Evolutionary conservation across 64 coral and sea anemone genomes (phyloP).

Genomic region (Stichodactyla helianthus): DNA sequence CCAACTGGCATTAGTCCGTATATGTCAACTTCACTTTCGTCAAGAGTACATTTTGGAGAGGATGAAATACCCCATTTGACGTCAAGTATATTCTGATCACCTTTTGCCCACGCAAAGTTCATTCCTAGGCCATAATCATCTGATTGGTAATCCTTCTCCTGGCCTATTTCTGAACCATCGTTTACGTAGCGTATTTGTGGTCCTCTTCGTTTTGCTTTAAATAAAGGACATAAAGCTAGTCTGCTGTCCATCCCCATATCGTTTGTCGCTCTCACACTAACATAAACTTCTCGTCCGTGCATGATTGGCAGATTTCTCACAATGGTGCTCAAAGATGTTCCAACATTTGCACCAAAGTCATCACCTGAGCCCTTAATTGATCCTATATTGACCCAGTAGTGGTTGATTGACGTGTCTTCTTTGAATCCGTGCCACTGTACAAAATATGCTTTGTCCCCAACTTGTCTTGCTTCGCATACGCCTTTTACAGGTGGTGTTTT

Average conservation of each 20-base stretch:
- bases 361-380: slow-evolving; percentile 79
- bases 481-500: slow-evolving; percentile 70
- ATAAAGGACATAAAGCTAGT: slow-evolving; percentile 51
- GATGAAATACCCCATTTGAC: slow-evolving; percentile 87
- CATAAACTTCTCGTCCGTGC: slow-evolving; percentile 75
- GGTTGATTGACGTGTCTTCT: slow-evolving; percentile 67
- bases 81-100: slow-evolving; percentile 6
- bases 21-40: slow-evolving; percentile 67
- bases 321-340: slow-evolving; percentile 42
- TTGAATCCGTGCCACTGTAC: slow-evolving; percentile 83
- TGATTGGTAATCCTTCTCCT: slow-evolving; percentile 75
- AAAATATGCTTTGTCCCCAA: slow-evolving; percentile 65
- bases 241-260: slow-evolving; percentile 76
- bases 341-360: slow-evolving; percentile 66
- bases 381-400: slow-evolving; percentile 83
- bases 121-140: slow-evolving; percentile 57
- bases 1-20: slow-evolving; percentile 55
- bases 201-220: slow-evolving; percentile 63
- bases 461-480: slow-evolving; percentile 71
- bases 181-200: slow-evolving; percentile 73
- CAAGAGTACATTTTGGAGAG: slow-evolving; percentile 50
- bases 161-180: slow-evolving; percentile 54
- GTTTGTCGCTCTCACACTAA: slow-evolving; percentile 76
- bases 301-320: slow-evolving; percentile 74
- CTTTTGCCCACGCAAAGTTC: slow-evolving; percentile 46